A percentile compares a stretch with the other conserved stretches of the same genome.
Conservation (phyloP, 1,140 invertebrate genomes). For the Lepidurus couesii region DNA sequence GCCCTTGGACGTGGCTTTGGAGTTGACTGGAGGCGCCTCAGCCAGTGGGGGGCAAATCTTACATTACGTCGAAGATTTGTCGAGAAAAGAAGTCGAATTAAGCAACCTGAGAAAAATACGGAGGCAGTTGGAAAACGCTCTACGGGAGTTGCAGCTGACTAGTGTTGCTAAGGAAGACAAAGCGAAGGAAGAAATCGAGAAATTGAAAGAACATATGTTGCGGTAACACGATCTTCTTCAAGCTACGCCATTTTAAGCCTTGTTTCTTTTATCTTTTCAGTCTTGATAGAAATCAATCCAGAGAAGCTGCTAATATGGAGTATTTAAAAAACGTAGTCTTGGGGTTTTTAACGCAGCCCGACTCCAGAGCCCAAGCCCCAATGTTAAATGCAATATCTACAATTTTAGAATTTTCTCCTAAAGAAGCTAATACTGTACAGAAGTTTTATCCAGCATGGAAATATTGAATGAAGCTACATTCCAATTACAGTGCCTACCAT, state of each 20-base stretch:
- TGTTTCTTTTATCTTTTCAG: constrained; percentile 47
- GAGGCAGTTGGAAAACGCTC: constrained; percentile 59
- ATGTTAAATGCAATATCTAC: constrained; percentile 85
- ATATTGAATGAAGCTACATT: neutral
- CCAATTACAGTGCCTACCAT: neutral
- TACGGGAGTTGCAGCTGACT: constrained; percentile 58
- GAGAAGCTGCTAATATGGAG: constrained; percentile 79
- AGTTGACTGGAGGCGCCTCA: constrained; percentile 36
- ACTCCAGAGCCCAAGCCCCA: constrained; percentile 61
- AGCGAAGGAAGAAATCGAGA: constrained; percentile 52
- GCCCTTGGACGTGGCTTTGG: constrained; percentile 33
- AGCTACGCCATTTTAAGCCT: neutral
- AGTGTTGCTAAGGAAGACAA: constrained; percentile 53
- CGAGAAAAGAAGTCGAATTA: constrained; percentile 72
- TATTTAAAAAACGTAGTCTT: constrained; percentile 86
- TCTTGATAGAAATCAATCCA: constrained; percentile 64
- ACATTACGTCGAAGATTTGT: constrained; percentile 76
- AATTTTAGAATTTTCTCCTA: constrained; percentile 61
- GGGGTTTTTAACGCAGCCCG: constrained; percentile 67
- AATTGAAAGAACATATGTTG: constrained; percentile 49
- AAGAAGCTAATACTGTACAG: constrained; percentile 28
- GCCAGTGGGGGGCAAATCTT: constrained; percentile 56
- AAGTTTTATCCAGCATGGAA: constrained; percentile 30
- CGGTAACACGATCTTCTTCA: constrained; percentile 40
- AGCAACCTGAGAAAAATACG: constrained; percentile 64